Base-by-base conservation (phyloP, 2,888 invertebrate species). In the Pyrrhia umbra region DNA sequence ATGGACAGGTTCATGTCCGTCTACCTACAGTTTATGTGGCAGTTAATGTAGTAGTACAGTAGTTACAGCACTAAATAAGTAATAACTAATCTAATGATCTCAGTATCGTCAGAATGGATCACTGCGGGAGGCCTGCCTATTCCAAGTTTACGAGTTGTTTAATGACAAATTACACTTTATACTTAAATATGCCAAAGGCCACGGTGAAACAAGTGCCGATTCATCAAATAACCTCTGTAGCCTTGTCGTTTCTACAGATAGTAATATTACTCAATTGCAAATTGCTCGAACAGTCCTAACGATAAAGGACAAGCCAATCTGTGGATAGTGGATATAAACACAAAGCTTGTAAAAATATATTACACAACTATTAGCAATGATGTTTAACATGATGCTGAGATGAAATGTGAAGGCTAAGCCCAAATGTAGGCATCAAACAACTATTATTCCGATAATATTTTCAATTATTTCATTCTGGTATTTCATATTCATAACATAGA, bases 361-460 rank as follows among this genome's bases (percentile, higher is more conserved):
- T 72, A 46, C 68, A 42, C 21, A 73, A 65, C 47, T 50, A 34
- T n/a, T 20, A 1, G 18, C 37, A 6, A 66, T 46, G 34, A 72
- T 49, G 34, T 64, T 64, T 30, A 39, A 25, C 21, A 62, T 23
- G 10, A 40, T 30, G 21, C 16, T 25, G 9, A 21, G 50, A 39
- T 65, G 40, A 25, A 73, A 68, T 51, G 51, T 73, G 51, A 68
- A 73, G 68, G 68, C 47, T 57, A 6, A 47, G 8, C n/a, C 4
- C 13, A 57, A 23, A 30, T 3, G 23, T n/a, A 40, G 21, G 8
- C 9, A 39, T 20, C 8, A 39, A 43, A 16, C 18, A 5, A 15
- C 5, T 23, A 9, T 20, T 23, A 10, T 6, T 37, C 16, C 13
- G 13, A 34, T 13, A 21, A 5, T 2, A 9, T 1, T 27, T 45